Conservation (phyloP, 1,140 invertebrate species). For the Drosophila lini region DNA sequence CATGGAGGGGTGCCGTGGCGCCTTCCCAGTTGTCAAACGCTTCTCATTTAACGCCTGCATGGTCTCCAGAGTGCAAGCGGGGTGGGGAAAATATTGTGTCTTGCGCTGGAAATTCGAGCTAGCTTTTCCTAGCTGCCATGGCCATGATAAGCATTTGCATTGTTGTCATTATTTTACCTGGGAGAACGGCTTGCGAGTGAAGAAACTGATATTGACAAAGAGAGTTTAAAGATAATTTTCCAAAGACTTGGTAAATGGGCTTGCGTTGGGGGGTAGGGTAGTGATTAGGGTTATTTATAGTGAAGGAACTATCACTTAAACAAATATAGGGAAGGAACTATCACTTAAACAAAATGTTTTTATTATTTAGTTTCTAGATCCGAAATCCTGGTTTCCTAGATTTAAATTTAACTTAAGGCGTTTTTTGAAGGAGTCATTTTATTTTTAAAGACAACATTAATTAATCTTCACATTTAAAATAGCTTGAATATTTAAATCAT, state of each 20-base stretch:
- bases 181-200: constrained; percentile 3
- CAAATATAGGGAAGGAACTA: too few species aligned
- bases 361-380: too few species aligned
- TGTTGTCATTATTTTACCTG: constrained; percentile 44
- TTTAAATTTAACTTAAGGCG: too few species aligned
- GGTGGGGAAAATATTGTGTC: constrained; percentile 13
- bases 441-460: too few species aligned
- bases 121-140: constrained; percentile 23
- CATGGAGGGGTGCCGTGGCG: neutral
- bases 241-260: constrained; percentile 7
- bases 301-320: too few species aligned
- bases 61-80: constrained; percentile 31
- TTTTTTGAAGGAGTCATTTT: neutral
- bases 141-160: constrained; percentile 48
- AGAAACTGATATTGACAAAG: constrained; percentile 42
- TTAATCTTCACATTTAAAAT: neutral
- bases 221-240: constrained; percentile 31
- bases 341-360: too few species aligned
- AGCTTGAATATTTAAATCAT: neutral
- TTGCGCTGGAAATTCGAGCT: constrained; percentile 25
- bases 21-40: constrained; percentile 59
- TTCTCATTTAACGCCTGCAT: constrained; percentile 77
- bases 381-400: too few species aligned
- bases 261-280: neutral
- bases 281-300: too few species aligned